A percentile compares a stretch with the other conserved stretches of the same genome.
Conservation (phyloP, 2,797 vertebrate species). For the Phoeniculus purpureus region DNA sequence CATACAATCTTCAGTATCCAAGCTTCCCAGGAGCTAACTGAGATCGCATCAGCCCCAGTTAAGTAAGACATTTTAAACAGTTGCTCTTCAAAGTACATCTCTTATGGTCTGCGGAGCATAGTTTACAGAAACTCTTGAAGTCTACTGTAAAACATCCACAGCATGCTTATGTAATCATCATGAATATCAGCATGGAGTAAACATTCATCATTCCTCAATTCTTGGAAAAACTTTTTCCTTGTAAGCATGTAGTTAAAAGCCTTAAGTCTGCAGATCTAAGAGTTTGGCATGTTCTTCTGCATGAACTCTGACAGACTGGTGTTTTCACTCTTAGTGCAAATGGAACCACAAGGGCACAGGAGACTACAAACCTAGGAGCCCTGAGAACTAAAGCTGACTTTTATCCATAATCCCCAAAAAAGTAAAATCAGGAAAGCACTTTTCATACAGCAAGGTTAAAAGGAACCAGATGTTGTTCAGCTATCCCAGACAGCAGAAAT, state of each 20-base stretch:
- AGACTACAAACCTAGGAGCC: not conserved
- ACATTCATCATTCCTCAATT: not conserved
- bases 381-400: not conserved
- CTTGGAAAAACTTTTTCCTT: not conserved
- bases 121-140: slow-evolving; percentile 41
- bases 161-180: not conserved
- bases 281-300: not conserved
- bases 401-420: not conserved
- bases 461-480: not conserved
- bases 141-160: not conserved
- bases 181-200: slow-evolving; percentile 31
- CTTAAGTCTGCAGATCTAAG: not conserved
- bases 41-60: not conserved
- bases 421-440: not conserved
- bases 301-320: not conserved
- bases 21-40: not conserved
- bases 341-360: not conserved
- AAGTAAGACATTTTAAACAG: not conserved
- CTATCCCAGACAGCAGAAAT: not conserved
- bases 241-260: not conserved
- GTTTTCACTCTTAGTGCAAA: not conserved
- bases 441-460: not conserved
- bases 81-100: not conserved
- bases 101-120: not conserved
- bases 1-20: slow-evolving; percentile 7